Evolutionary conservation across 2,113 vertebrate genomes (phyloP), one percentile per base, ranked within the genome.

Genomic region (Plectropomus leopardus): DNA sequence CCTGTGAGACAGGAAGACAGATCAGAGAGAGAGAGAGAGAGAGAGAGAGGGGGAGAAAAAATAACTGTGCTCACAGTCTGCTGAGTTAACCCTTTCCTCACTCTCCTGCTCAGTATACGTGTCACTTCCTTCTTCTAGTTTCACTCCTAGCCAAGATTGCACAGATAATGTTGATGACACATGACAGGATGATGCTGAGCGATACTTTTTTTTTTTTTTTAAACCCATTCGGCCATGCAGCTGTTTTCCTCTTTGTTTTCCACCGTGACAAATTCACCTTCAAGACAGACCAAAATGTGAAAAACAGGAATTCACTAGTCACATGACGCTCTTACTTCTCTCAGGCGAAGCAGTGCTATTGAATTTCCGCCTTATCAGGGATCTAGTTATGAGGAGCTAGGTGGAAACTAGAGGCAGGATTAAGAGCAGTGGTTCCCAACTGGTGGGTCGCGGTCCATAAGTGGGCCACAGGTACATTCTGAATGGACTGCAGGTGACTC

Each of bases 1-100:
- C 81, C 79, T 77, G 80, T 88, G 85, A 94, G 91, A 92, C 93
- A 92, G 93, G 93, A 93, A 93, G 89, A 74, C 89, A 82, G 84
- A 87, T 89, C 82, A 86, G 74, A 84, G 77, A 59, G 65, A 50
- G 58, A 26, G 44, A 28, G 54, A 19, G 57, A 24, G 45, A 24
- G 7, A 9, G 2, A 0, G 1, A n/a, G n/a, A n/a, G 17, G 14
- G 9, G 2, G 19, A 21, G 23, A 47, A 26, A 15, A 42, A 34
- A 71, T 47, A 87, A 83, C 74, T 80, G 28, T 74, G 84, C 78
- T 84, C 77, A 78, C 77, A 91, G 74, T 78, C 88, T 89, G 89
- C 87, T 86, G 66, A 57, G 85, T 94, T 94, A 93, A 93, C 92
- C 92, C 89, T 63, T 77, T 86, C 75, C n/a, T 90, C 76, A 77